phyloP scores from a whole-genome alignment of 2,888 invertebrate species.

The Odontocolon sp. region DNA sequence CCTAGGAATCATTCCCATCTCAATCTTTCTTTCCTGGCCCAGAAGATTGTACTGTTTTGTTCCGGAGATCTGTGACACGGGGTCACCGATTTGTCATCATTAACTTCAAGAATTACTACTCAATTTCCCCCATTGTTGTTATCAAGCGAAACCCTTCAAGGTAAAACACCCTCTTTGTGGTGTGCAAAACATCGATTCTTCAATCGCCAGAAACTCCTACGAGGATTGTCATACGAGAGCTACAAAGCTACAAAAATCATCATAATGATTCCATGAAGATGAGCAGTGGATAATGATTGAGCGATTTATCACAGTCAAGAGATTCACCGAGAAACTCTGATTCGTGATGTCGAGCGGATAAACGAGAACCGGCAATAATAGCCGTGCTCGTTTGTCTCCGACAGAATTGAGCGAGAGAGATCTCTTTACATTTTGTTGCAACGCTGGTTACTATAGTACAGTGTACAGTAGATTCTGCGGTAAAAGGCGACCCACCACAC shows the following conservation, averaged over 20 bases:
- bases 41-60: neutral
- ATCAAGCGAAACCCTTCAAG: too few relatives aligned
- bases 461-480: constrained; percentile 43
- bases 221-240: too few relatives aligned
- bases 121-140: too few relatives aligned
- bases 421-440: constrained; percentile 44
- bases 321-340: constrained; percentile 11
- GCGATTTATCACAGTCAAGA: constrained; percentile 31
- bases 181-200: too few relatives aligned
- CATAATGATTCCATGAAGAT: neutral
- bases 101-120: neutral
- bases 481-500: constrained; percentile 40
- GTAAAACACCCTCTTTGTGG: too few relatives aligned
- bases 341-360: constrained; percentile 31
- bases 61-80: neutral
- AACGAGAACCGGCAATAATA: constrained; percentile 52
- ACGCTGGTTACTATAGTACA: constrained; percentile 20
- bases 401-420: constrained; percentile 43
- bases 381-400: constrained; percentile 39
- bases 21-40: constrained; percentile 15
- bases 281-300: neutral
- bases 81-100: constrained; percentile 17
- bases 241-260: too few relatives aligned
- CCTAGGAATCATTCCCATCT: neutral
- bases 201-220: too few relatives aligned